Evolutionary conservation across 2,113 vertebrate species (phyloP).

Genomic region (Hiodon tergisus): DNA sequence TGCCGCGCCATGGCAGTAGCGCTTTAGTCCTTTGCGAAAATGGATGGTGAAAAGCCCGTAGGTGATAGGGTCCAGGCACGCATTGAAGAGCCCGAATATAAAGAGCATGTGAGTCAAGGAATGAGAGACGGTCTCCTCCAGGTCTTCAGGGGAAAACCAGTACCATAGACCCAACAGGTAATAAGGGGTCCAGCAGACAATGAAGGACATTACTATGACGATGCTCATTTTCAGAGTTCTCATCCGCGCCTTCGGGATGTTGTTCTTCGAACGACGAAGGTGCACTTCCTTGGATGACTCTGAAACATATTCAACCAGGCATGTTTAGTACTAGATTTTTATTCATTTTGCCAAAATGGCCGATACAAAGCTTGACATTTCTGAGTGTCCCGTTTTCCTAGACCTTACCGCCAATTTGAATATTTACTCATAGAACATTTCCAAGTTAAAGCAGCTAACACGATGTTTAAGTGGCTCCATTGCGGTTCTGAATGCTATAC

Average conservation of each 20-base stretch:
- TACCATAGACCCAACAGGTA: conserved; percentile 74
- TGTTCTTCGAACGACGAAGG: conserved; percentile 68
- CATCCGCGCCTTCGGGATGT: conserved; percentile 73
- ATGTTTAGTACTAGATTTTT: not conserved
- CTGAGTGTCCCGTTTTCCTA: too few species aligned
- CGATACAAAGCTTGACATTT: too few species aligned
- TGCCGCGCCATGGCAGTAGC: conserved; percentile 38
- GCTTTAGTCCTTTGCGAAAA: conserved; percentile 52
- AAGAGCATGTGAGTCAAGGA: conserved; percentile 71
- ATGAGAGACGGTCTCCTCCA: conserved; percentile 68
- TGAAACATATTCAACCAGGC: conserved; percentile 31
- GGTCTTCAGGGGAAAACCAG: conserved; percentile 66
- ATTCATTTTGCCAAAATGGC: too few species aligned
- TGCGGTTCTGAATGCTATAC: too few species aligned
- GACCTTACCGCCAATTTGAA: too few species aligned
- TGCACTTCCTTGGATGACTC: conserved; percentile 62
- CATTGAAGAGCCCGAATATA: conserved; percentile 70
- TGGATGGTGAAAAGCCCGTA: conserved; percentile 68
- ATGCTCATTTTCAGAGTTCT: conserved; percentile 74
- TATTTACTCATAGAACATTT: too few species aligned
- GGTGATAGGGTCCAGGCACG: conserved; percentile 66
- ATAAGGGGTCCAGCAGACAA: conserved; percentile 75
- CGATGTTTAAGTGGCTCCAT: too few species aligned
- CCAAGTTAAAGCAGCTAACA: too few species aligned
- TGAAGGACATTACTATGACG: conserved; percentile 70